Base-by-base conservation (phyloP, 2,113 vertebrate genomes). In the Caranx melampygus region DNA sequence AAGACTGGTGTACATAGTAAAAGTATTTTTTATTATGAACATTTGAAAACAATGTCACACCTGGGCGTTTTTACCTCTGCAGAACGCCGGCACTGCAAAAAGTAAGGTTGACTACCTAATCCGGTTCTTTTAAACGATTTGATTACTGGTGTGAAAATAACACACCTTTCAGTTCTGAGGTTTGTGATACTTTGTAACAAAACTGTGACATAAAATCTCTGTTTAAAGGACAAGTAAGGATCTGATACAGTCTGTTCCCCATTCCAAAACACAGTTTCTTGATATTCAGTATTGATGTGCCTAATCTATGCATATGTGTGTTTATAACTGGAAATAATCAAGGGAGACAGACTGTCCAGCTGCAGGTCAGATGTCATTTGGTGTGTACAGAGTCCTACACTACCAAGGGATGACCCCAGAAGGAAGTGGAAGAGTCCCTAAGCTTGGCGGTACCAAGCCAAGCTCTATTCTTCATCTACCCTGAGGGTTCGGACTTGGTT, bases 401-500 rank as follows among this genome's bases (percentile, higher is more conserved):
- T 57, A 11, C 42, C 20, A 7, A 34, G 11, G 20, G 20, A 54
- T 14, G 34, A 65, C 21, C 60, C n/a, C 35, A 0, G 54, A 52
- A n/a, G 4, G 2, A 59, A n/a, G 26, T 40, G 3, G 52, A 52
- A 45, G 4, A 15, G 21, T 68, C 35, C 3, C 20, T n/a, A 52
- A 52, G 49, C 65, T 20, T 7, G 3, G 31, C 16, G 7, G 18
- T 18, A 4, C 55, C 8, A 55, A 15, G 15, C 35, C 37, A 35
- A 47, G 3, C n/a, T 7, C 70, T 82, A 90, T n/a, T 88, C 81
- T 37, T 73, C 79, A 13, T 94, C 93, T 3, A 68, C 72, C 42
- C 88, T 89, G 0, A 93, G 87, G 16, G 52, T 92, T 86, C 34
- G 55, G 63, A 96, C 89, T 90, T 92, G 86, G 62, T 93, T 96